These are phyloP conservation scores for Bombus affinis DNA, from an alignment of 1,140 invertebrate species.

Conservation along the genomic window DNA sequence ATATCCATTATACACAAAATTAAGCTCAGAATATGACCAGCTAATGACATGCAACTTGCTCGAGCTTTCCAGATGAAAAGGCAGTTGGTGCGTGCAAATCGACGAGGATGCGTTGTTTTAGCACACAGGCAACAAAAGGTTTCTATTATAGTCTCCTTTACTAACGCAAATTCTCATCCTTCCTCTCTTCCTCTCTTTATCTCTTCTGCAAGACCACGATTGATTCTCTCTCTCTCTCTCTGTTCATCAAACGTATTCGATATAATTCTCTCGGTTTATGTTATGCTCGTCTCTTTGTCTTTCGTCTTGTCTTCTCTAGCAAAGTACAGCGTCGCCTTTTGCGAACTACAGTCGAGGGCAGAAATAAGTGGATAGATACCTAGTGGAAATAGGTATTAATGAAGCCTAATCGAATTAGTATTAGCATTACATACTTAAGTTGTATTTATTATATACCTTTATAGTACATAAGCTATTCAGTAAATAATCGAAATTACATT, in stretches of 20 bases:
- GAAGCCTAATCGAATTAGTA: too few relatives aligned
- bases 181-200: constrained; percentile 8
- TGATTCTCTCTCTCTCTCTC: neutral
- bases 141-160: constrained; percentile 70
- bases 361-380: too few relatives aligned
- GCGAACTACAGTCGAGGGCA: constrained; percentile 49
- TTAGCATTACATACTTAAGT: too few relatives aligned
- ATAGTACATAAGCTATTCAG: too few relatives aligned
- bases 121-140: constrained; percentile 62
- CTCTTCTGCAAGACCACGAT: neutral
- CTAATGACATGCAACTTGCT: constrained; percentile 50
- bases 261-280: neutral
- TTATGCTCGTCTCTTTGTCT: neutral
- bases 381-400: too few relatives aligned
- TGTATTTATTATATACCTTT: too few relatives aligned
- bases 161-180: constrained; percentile 30
- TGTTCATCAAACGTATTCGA: neutral
- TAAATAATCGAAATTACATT: too few relatives aligned
- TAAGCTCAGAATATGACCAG: constrained; percentile 35
- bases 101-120: constrained; percentile 51
- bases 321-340: constrained; percentile 46
- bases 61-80: constrained; percentile 48
- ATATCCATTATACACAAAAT: neutral
- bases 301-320: constrained; percentile 24
- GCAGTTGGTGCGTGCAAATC: constrained; percentile 58